Conservation (phyloP, 2,113 vertebrate genomes). For the Porphyrio hochstetteri region DNA sequence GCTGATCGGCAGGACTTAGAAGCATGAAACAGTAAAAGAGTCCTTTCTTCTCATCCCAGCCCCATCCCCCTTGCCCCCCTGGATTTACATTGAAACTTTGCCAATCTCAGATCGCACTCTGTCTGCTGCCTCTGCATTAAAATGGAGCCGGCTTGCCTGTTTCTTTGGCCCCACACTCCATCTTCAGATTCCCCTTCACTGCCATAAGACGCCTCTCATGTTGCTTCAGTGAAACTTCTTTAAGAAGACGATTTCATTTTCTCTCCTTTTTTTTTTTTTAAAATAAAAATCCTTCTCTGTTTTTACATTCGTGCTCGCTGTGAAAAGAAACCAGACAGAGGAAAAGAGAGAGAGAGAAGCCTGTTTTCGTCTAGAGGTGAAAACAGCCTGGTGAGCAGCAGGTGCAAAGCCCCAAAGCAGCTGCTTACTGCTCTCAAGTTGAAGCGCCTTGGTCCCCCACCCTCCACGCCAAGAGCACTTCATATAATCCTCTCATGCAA, state of each 20-base stretch:
- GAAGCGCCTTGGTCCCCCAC: slow-evolving; percentile 74
- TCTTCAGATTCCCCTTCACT: slow-evolving; percentile 50
- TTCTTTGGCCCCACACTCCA: slow-evolving; percentile 34
- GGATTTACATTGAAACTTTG: slow-evolving; percentile 84
- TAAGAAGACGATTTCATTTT: background rate
- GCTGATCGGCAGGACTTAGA: slow-evolving; percentile 82
- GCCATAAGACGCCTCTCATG: slow-evolving; percentile 37
- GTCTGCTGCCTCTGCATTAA: slow-evolving; percentile 80
- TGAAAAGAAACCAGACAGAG: slow-evolving; percentile 64
- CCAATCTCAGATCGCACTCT: slow-evolving; percentile 79
- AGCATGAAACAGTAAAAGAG: slow-evolving; percentile 80
- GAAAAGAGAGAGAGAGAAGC: slow-evolving; percentile 51
- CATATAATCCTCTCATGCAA: slow-evolving; percentile 88
- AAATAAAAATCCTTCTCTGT: slow-evolving; percentile 21
- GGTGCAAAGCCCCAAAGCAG: slow-evolving; percentile 86
- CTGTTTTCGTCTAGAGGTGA: slow-evolving; percentile 81
- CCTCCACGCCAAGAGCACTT: slow-evolving; percentile 85
- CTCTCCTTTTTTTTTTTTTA: background rate
- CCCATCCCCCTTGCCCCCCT: slow-evolving; percentile 75
- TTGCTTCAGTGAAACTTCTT: slow-evolving; percentile 51
- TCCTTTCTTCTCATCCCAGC: slow-evolving; percentile 80
- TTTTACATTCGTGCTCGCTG: slow-evolving; percentile 41
- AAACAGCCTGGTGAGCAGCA: slow-evolving; percentile 85
- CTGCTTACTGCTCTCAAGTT: slow-evolving; percentile 82
- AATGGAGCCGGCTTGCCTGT: slow-evolving; percentile 72